Percentiles rank a stretch among this genome's conserved stretches.
These are phyloP conservation scores for Protobothrops mucrosquamatus DNA, from an alignment of 2,113 vertebrate species.

Conservation along the genomic window DNA sequence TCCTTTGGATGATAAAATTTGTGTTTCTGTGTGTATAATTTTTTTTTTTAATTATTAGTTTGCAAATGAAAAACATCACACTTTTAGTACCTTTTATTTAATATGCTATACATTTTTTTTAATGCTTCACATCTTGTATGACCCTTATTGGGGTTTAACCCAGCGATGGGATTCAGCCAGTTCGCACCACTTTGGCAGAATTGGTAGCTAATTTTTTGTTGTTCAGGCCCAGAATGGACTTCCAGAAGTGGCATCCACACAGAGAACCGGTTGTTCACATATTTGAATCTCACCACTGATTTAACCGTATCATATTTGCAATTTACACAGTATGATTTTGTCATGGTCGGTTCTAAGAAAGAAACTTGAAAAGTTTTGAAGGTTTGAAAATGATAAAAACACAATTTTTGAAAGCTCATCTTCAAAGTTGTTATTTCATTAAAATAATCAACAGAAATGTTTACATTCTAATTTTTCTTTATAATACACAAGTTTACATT, in stretches of 20 bases:
- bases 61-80: background rate
- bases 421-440: background rate
- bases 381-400: background rate
- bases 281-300: too few relatives aligned
- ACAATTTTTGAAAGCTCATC: background rate
- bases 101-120: background rate
- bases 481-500: background rate
- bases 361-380: background rate
- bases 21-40: background rate
- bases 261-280: too few relatives aligned
- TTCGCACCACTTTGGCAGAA: too few relatives aligned
- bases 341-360: background rate
- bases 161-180: too few relatives aligned
- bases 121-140: background rate
- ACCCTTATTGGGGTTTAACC: background rate
- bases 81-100: background rate
- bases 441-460: background rate
- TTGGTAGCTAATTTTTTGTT: too few relatives aligned
- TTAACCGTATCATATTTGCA: background rate
- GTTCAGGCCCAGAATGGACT: too few relatives aligned
- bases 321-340: background rate
- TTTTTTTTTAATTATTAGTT: background rate
- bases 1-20: background rate
- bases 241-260: too few relatives aligned
- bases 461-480: background rate